Evolutionary conservation across 2,113 vertebrate genomes (phyloP), one percentile per base, ranked within the genome.

Genomic region (Pedionomus torquatus): DNA sequence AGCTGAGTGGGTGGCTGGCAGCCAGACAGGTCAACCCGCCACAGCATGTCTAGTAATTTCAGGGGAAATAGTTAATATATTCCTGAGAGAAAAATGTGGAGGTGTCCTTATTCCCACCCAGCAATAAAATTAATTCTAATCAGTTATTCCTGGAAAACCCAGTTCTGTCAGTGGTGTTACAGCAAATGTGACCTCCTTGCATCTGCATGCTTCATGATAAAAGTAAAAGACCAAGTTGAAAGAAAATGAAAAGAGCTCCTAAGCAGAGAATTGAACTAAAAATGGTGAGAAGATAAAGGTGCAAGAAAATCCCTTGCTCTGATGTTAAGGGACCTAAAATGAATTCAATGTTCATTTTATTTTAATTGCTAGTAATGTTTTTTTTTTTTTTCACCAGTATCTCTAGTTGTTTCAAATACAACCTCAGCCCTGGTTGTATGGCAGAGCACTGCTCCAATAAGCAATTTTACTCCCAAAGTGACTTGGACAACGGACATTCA

Each of bases 121-220:
- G 83, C 95, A 94, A 96, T 79, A 87, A 93, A 93, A 97, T 82
- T 77, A 61, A 96, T 80, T 87, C 72, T 87, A 66, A 95, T 65
- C 9, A 83, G 68, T 92, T 83, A 68, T 68, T 76, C 54, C 85
- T 77, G 31, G 92, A 96, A 97, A 97, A 57, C 30, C 57, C 64
- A 43, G 60, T 78, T 91, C 91, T 87, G 91, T 87, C 92, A 91
- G 44, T 76, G 39, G 16, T 0, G 0, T 63, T 75, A 76, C 16
- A 66, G 49, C 51, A 85, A 88, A 78, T 0, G 0, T 61, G 57
- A 75, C 57, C 70, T 78, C 51, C 46, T 55, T 74, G 41, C 35
- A n/a, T 64, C 49, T 58, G 20, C 48, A 10, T 13, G 44, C 31
- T 75, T 92, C 39, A 71, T 66, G 39, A 61, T 79, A 48, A 83